Evolutionary conservation across 2,113 vertebrate species (phyloP), one percentile per base, ranked within the genome.

Genomic region (Anhinga anhinga): DNA sequence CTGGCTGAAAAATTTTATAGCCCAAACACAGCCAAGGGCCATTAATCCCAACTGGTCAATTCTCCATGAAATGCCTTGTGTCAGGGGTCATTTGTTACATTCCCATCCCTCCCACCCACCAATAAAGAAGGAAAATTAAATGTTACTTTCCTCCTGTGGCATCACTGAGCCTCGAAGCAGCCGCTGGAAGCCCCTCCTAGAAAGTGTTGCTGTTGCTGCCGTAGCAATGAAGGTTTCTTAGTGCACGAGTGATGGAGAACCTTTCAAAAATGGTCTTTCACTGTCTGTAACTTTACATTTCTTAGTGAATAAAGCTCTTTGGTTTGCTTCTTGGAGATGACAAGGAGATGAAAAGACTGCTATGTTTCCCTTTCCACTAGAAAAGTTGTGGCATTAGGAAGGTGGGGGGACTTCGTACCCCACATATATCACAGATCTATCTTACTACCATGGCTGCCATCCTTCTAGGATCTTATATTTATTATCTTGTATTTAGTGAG

Each of bases 11-110:
- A 93, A 90, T 93, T 91, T 97, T 95, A 96, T 88, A 77, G 91
- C 47, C 50, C 62, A 82, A 84, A 89, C n/a, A 84, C 84, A 96
- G 91, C 91, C 89, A 97, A 94, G 93, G 87, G n/a, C 82, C 55
- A 80, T 97, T 97, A 97, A 97, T 96, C 79, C 84, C 89, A 62
- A 91, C 78, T 95, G 96, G 96, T 97, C 97, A 97, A 96, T 97
- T 97, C 93, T 88, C 91, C 85, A 78, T 91, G 82, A 97, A 97
- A 94, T 96, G 94, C 94, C 65, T 92, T 86, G 38, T 95, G 94
- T 94, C 94, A 95, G 63, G 82, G 95, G 87, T 95, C 91, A 83
- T 97, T 97, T 95, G 83, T 96, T 94, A 95, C 66, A 73, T 93
- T 85, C 74, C 42, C 11, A 13, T 73, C 32, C 49, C 53, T 90